These are phyloP conservation scores for Volucella bombylans DNA, from an alignment of 2,888 invertebrate genomes.

Conservation along the genomic window DNA sequence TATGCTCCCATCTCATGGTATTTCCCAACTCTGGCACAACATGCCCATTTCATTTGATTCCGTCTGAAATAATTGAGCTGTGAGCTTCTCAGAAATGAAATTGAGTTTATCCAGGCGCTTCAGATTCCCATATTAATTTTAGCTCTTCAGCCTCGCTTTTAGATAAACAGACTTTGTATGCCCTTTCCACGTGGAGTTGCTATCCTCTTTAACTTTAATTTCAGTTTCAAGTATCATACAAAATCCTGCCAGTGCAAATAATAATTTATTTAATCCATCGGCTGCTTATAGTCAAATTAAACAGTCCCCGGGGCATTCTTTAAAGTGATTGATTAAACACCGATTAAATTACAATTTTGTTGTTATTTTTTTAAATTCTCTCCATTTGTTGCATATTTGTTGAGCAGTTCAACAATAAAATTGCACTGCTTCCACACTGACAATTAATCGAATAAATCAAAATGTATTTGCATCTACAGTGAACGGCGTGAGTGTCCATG, in stretches of 20 bases:
- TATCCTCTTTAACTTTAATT: too few species aligned
- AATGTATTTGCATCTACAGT: constrained; percentile 30
- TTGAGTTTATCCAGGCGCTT: too few species aligned
- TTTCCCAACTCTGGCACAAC: too few species aligned
- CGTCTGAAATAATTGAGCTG: too few species aligned
- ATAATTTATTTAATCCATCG: constrained; percentile 4
- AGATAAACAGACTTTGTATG: too few species aligned
- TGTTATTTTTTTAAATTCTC: background rate
- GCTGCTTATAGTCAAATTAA: constrained; percentile 17
- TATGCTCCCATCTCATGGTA: too few species aligned
- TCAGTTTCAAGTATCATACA: too few species aligned
- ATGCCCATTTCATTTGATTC: too few species aligned
- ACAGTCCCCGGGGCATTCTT: constrained; percentile 21
- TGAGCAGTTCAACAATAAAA: constrained; percentile 20
- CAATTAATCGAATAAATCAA: constrained; percentile 49
- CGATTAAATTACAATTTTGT: constrained; percentile 42
- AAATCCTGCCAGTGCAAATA: background rate
- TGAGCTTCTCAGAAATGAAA: too few species aligned
- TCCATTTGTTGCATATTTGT: constrained; percentile 14
- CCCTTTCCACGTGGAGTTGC: too few species aligned
- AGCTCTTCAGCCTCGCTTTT: too few species aligned
- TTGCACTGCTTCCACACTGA: background rate
- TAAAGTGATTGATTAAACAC: constrained; percentile 61
- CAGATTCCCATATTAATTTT: too few species aligned
- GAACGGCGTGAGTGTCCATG: constrained; percentile 2